These are phyloP conservation scores for Lagenorhynchus albirostris DNA, from an alignment of 2,113 vertebrate species.

Conservation along the genomic window DNA sequence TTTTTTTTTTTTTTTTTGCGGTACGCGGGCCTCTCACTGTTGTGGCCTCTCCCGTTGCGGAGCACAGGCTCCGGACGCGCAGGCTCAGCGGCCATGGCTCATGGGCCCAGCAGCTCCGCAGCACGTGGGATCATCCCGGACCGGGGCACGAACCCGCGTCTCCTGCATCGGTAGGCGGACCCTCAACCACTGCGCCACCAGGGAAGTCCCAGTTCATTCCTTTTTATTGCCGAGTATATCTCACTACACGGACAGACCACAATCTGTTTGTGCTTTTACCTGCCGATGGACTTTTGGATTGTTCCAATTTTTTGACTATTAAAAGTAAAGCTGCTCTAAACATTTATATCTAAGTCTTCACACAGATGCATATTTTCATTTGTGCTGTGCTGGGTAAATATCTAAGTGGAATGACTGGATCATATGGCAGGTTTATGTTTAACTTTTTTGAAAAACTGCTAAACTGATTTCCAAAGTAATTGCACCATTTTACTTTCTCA, in stretches of 20 bases:
- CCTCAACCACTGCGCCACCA: too few relatives aligned
- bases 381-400: fast-evolving
- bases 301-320: neutral
- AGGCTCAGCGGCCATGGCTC: too few relatives aligned
- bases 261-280: neutral
- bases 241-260: neutral
- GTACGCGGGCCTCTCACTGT: fast-evolving
- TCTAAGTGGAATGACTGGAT: neutral
- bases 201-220: too few relatives aligned
- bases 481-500: fast-evolving
- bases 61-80: too few relatives aligned
- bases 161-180: too few relatives aligned
- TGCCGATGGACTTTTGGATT: neutral
- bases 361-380: neutral
- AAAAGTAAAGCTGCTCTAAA: neutral
- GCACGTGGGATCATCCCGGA: too few relatives aligned
- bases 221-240: neutral
- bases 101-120: fast-evolving
- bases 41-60: fast-evolving
- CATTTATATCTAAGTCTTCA: neutral
- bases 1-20: neutral
- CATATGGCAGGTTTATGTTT: neutral
- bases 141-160: too few relatives aligned
- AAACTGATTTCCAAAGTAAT: neutral
- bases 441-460: neutral